Percentiles rank a stretch among this genome's conserved stretches.
These are phyloP conservation scores for Thaumatotibia leucotreta DNA, from an alignment of 1,140 invertebrate species.

Conservation along the genomic window DNA sequence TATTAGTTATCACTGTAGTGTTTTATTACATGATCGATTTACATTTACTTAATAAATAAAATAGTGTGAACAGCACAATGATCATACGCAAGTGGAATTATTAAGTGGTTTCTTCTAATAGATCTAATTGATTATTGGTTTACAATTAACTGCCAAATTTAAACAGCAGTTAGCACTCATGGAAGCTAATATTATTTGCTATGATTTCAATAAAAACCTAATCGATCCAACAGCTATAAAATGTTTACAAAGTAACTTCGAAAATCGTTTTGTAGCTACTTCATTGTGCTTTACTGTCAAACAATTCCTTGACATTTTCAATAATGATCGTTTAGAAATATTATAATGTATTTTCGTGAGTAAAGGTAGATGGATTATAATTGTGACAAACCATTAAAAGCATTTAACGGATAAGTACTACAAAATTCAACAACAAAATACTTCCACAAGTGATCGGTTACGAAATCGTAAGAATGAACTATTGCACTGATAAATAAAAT, in stretches of 20 bases:
- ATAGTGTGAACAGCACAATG: too few relatives aligned
- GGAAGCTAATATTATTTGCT: not conserved
- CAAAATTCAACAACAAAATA: not conserved
- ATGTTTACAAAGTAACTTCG: not conserved
- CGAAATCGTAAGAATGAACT: not conserved
- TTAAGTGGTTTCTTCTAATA: too few relatives aligned
- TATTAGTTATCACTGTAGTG: too few relatives aligned
- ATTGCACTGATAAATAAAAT: not conserved
- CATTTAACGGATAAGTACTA: not conserved
- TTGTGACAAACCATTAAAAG: not conserved
- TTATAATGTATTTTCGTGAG: not conserved
- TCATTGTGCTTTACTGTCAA: not conserved
- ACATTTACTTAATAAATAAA: too few relatives aligned
- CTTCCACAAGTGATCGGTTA: not conserved
- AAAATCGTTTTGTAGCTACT: not conserved
- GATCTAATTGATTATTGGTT: not conserved
- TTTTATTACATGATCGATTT: too few relatives aligned
- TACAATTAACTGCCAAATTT: not conserved
- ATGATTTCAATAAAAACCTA: not conserved
- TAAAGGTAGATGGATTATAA: not conserved
- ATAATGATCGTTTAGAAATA: not conserved
- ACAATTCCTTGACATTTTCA: conserved; percentile 2
- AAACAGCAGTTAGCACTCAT: not conserved
- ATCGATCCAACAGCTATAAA: not conserved
- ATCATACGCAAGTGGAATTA: too few relatives aligned